Base-by-base conservation (phyloP, 2,113 vertebrate species). In the Myotis lucifugus region DNA sequence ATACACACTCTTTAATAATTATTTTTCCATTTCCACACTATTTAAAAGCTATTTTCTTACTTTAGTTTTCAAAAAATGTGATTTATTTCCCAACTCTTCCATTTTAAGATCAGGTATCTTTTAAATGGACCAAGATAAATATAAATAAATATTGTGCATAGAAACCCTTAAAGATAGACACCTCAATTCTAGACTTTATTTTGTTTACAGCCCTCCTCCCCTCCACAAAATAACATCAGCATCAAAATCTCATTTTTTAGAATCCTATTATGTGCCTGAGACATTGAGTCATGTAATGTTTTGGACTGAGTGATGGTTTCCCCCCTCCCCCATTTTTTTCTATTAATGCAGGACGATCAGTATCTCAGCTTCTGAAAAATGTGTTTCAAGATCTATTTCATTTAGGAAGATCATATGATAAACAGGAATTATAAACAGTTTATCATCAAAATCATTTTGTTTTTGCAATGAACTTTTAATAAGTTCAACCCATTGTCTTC, bases 391-490 rank as follows among this genome's bases (percentile, higher is more conserved):
- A 94, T 90, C 48, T 85, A 19, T 74, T 92, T 96, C 37, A 76
- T 83, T 93, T 96, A 93, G 50, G 54, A 90, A 94, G 70, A 85
- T 86, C 73, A 42, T 54, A 54, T 83, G 64, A 91, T 83, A 96
- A 95, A 67, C 23, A 96, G 77, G 37, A 96, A 88, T 66, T 90
- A 95, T 82, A 64, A 90, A 93, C 11, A 87, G 29, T 50, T 94
- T 96, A 72, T 46, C 14, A 86, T 12, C 0, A 4, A 96, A 95
- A 94, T 83, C 4, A 29, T 93, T 96, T 92, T 64, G 73, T 91
- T 93, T 90, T 93, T 81, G 23, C 42, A 96, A 64, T 94, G 73
- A 97, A 92, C 88, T 96, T 96, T 96, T 96, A 97, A 95, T 94
- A 92, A 96, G 78, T 72, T 95, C 88, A 96, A 84, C 48, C 5